Evolutionary conservation across 2,113 vertebrate genomes (phyloP).

Genomic region (Cisticola juncidis): DNA sequence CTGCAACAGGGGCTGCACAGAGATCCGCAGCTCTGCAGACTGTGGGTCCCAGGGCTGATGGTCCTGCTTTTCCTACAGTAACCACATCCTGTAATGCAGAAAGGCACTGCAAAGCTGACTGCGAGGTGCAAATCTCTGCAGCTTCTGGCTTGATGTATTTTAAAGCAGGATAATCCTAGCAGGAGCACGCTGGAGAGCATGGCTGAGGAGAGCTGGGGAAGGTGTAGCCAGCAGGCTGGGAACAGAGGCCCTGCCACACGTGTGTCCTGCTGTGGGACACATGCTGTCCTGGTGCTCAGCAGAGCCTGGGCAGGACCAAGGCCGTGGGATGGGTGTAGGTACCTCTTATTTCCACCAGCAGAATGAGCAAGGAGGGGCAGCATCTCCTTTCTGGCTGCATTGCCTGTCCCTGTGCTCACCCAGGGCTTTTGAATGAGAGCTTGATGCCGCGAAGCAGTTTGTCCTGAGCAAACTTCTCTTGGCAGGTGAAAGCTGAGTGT

Average conservation of each 20-base stretch:
- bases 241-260: rapidly evolving
- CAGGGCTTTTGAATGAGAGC: not conserved
- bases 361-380: not conserved
- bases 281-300: not conserved
- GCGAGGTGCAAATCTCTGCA: not conserved
- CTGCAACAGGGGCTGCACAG: not conserved
- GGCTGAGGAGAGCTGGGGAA: not conserved
- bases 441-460: not conserved
- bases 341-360: not conserved
- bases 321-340: not conserved
- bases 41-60: not conserved
- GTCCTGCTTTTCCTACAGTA: not conserved
- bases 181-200: not conserved
- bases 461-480: not conserved
- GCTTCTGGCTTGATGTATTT: not conserved
- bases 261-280: not conserved
- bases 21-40: not conserved
- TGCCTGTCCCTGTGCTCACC: not conserved
- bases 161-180: not conserved
- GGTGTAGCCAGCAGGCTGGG: not conserved
- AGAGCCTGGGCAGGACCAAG: not conserved
- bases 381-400: not conserved
- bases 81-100: not conserved
- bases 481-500: not conserved
- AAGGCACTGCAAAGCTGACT: not conserved